phyloP scores from a whole-genome alignment of 2,888 invertebrate genomes.

The Lasioglossum malachurum region DNA sequence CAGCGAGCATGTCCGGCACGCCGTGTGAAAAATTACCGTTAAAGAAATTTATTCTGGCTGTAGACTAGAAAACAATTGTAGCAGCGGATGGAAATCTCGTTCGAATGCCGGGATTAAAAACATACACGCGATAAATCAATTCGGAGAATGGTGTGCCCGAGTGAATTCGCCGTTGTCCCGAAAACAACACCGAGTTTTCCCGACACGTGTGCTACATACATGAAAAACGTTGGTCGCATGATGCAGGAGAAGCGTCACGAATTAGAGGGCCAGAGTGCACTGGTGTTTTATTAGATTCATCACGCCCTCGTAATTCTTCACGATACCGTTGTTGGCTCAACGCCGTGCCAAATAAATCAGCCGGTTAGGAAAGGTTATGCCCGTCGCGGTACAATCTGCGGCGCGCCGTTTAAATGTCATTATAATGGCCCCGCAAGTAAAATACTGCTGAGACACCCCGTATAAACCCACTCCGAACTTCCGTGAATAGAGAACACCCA shows the following conservation, averaged over 20 bases:
- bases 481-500: too few species aligned
- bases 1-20: background rate
- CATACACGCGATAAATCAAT: background rate
- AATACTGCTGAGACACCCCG: conserved; percentile 56
- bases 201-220: background rate
- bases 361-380: conserved; percentile 74
- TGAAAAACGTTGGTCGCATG: conserved; percentile 23
- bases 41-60: background rate
- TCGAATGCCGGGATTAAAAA: background rate
- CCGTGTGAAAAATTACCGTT: background rate
- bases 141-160: background rate
- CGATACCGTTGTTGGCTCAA: conserved; percentile 64
- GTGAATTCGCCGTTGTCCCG: background rate
- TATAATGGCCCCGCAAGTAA: conserved; percentile 72
- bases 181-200: background rate
- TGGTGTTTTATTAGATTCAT: conserved; percentile 73
- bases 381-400: conserved; percentile 69
- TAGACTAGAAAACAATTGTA: background rate
- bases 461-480: too few species aligned
- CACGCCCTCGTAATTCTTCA: conserved; percentile 72
- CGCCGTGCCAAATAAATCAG: conserved; percentile 74
- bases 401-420: conserved; percentile 73
- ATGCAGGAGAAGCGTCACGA: conserved; percentile 57
- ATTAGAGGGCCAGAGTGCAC: conserved; percentile 61
- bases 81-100: background rate